phyloP scores from a whole-genome alignment of 2,888 invertebrate species.

The Meandrusa payeni region DNA sequence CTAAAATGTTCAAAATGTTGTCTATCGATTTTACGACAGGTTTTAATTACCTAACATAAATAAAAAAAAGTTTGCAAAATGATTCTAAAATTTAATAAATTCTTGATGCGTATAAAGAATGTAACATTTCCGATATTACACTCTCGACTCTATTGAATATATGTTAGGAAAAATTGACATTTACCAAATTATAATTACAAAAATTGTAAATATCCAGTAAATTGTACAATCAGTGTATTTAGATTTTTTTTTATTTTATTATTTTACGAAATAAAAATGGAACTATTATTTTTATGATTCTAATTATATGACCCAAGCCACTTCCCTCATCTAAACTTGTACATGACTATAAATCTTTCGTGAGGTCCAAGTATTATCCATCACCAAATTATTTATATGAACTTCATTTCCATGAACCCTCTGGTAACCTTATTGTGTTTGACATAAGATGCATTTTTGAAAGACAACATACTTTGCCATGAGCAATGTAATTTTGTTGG shows the following conservation, averaged over 20 bases:
- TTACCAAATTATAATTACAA: too few species aligned
- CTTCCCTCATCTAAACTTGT: constrained; percentile 61
- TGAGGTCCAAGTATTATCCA: constrained; percentile 49
- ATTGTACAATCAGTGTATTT: too few species aligned
- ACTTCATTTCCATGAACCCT: constrained; percentile 19
- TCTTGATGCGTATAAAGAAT: constrained; percentile 21
- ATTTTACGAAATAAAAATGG: too few species aligned
- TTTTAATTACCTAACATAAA: too few species aligned
- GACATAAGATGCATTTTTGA: constrained; percentile 39
- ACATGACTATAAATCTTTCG: constrained; percentile 67
- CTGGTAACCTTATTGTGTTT: constrained; percentile 30
- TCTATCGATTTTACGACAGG: neutral
- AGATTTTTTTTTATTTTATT: too few species aligned
- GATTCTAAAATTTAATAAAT: constrained; percentile 28
- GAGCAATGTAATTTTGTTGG: constrained; percentile 50
- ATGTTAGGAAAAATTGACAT: too few species aligned
- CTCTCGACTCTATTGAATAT: too few species aligned
- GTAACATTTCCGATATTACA: too few species aligned
- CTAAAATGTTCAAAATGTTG: constrained; percentile 7
- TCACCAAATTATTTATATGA: constrained; percentile 29
- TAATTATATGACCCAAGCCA: constrained; percentile 55
- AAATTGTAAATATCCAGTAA: too few species aligned
- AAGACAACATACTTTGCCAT: constrained; percentile 28
- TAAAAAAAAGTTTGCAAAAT: too few species aligned
- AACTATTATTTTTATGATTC: too few species aligned